These are phyloP conservation scores for Apeltes quadracus DNA, from an alignment of 2,113 vertebrate species.

Conservation along the genomic window DNA sequence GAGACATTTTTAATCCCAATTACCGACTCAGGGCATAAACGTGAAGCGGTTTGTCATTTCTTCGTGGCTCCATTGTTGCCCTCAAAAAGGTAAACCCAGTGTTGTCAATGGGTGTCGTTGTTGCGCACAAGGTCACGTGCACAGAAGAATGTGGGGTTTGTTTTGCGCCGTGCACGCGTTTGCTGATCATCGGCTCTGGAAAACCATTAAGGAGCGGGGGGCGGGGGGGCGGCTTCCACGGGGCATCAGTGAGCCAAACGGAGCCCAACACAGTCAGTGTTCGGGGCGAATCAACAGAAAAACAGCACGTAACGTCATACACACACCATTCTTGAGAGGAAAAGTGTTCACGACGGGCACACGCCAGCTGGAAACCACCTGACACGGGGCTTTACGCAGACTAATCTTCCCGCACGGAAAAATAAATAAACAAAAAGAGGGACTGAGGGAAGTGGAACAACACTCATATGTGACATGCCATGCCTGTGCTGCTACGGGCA, in stretches of 20 bases:
- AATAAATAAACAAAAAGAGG: conserved; percentile 21
- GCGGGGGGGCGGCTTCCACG: no score
- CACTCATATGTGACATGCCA: conserved; percentile 26
- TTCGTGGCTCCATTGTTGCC: neutral
- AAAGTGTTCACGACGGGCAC: conserved; percentile 2
- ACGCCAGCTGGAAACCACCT: conserved; percentile 17
- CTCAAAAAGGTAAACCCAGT: conserved; percentile 9
- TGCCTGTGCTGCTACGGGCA: conserved; percentile 48
- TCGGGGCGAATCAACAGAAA: conserved; percentile 3
- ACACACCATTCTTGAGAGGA: neutral
- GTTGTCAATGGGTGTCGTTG: neutral
- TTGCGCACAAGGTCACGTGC: neutral
- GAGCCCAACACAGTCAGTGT: conserved; percentile 4
- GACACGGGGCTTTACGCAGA: conserved; percentile 17
- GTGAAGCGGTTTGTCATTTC: neutral
- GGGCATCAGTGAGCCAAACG: neutral
- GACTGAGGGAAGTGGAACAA: neutral
- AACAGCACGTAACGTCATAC: conserved; percentile 17
- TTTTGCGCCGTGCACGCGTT: conserved; percentile 6
- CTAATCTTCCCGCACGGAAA: conserved; percentile 1
- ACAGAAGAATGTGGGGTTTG: conserved; percentile 7
- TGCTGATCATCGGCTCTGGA: conserved; percentile 33
- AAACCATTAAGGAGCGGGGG: conserved; percentile 35
- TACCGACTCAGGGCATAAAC: conserved; percentile 7
- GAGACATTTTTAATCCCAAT: conserved; percentile 5